Evolutionary conservation across 1,140 invertebrate genomes (phyloP), one percentile per base, ranked within the genome.

Genomic region (Ruditapes philippinarum): DNA sequence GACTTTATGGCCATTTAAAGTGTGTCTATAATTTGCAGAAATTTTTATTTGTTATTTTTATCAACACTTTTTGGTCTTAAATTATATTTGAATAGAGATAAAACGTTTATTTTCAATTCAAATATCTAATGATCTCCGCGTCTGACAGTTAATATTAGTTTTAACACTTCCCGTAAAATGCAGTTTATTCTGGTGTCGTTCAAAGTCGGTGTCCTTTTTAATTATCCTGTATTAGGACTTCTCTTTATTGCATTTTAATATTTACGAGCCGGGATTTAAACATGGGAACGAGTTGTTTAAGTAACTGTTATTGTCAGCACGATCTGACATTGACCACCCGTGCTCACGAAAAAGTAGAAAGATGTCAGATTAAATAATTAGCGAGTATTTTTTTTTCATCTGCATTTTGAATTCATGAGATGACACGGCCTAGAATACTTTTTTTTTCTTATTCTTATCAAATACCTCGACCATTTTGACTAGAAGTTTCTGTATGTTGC

Each of bases 1-100:
- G 57, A 38, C 33, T 81, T 82, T 82, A 68, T 68, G 38, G 80
- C 22, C 80, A 65, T 68, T 82, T 82, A 45, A 82, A 65, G 28
- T 31, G 57, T 65, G 40, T 51, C 80, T 68, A 68, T 82, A 82
- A 82, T 82, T 82, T 82, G 80, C 60, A 49, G 60, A 79, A 54
- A 42, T 42, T 82, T 82, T 82, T 68, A 82, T 82, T 82, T 82
- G 57, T 82, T 82, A 82, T 40, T 82, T 82, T 82, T 82, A 82
- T 82, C 80, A 82, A 82, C 80, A 82, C 80, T 36, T 82, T 68
- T 42, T 25, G 60, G 80, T 68, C 57, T 45, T 82, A 65, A 82
- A 82, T 68, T 82, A 82, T 82, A 82, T 82, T 82, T 82, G 36
- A 36, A 42, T 49, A 78, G 45, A 78, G 74, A 78, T 78, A 78